Evolutionary conservation across 2,113 vertebrate species (phyloP).

Genomic region (Psilopogon haemacephalus): DNA sequence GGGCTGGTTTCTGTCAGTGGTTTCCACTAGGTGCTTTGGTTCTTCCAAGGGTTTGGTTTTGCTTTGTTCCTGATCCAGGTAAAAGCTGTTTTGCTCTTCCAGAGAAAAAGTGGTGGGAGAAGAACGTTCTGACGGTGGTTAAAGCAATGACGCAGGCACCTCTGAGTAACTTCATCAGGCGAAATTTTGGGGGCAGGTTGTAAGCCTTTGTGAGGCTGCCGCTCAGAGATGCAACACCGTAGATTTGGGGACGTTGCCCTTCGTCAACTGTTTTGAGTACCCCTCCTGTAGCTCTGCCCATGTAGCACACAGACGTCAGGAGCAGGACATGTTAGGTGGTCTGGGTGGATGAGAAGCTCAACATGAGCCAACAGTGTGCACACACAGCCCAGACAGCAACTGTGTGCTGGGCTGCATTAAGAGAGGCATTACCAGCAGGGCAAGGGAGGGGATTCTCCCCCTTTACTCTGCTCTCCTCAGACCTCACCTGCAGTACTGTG

Average conservation of each 20-base stretch:
- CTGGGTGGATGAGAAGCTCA: too few relatives aligned
- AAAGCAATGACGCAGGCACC: background rate
- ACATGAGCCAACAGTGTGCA: too few relatives aligned
- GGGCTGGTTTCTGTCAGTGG: background rate
- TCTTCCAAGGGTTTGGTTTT: too few relatives aligned
- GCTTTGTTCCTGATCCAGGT: background rate
- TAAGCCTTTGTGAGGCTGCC: background rate
- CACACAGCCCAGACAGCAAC: too few relatives aligned
- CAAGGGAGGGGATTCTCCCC: too few relatives aligned
- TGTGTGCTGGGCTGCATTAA: too few relatives aligned
- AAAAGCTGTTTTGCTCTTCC: background rate
- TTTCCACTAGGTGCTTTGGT: fast-evolving
- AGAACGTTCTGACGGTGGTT: background rate
- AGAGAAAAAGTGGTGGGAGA: fast-evolving
- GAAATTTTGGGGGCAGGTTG: background rate
- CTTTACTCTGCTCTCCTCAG: too few relatives aligned
- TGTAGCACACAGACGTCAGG: too few relatives aligned
- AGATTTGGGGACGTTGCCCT: background rate
- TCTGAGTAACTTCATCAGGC: background rate
- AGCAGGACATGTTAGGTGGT: too few relatives aligned
- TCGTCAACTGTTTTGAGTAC: background rate
- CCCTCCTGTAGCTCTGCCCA: background rate
- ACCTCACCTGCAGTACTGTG: too few relatives aligned
- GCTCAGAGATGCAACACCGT: fast-evolving
- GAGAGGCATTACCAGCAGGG: too few relatives aligned